Percentiles rank a stretch among this genome's conserved stretches.
These are phyloP conservation scores for Elephantulus edwardii DNA, from an alignment of 2,113 vertebrate species.

Conservation along the genomic window DNA sequence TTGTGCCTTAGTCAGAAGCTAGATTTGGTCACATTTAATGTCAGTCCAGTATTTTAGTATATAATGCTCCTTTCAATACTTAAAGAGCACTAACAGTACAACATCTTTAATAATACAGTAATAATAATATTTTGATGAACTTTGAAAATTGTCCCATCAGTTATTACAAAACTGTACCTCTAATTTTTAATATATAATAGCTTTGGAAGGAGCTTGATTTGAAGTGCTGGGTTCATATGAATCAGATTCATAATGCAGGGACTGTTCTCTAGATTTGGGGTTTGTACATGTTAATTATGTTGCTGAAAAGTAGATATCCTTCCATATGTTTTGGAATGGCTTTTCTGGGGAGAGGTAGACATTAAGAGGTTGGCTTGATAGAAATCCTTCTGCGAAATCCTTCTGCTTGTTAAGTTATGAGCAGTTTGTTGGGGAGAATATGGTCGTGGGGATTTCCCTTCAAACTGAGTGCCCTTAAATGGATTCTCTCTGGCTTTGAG, in stretches of 20 bases:
- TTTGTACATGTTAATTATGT: slow-evolving; percentile 34
- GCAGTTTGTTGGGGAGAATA: slow-evolving; percentile 53
- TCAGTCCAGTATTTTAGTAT: too few species aligned
- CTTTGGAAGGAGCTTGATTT: neutral
- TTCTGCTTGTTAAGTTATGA: slow-evolving; percentile 34
- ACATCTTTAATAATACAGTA: neutral
- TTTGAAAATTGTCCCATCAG: neutral
- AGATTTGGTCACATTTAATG: neutral
- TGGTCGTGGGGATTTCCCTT: slow-evolving; percentile 50
- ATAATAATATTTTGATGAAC: neutral
- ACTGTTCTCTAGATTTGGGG: neutral
- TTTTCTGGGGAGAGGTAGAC: slow-evolving; percentile 27
- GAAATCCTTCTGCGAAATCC: slow-evolving; percentile 21
- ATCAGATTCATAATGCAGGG: neutral
- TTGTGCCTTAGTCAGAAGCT: neutral
- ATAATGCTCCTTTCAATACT: too few species aligned
- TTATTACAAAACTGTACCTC: neutral
- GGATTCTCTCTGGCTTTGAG: slow-evolving; percentile 62
- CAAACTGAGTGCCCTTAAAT: slow-evolving; percentile 62
- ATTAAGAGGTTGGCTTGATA: neutral
- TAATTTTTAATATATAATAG: neutral
- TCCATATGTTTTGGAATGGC: slow-evolving; percentile 5
- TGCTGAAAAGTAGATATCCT: slow-evolving; percentile 20
- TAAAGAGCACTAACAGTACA: neutral
- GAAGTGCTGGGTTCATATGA: neutral